Evolutionary conservation across 2,888 invertebrate genomes (phyloP).

Genomic region (Arge pagana): DNA sequence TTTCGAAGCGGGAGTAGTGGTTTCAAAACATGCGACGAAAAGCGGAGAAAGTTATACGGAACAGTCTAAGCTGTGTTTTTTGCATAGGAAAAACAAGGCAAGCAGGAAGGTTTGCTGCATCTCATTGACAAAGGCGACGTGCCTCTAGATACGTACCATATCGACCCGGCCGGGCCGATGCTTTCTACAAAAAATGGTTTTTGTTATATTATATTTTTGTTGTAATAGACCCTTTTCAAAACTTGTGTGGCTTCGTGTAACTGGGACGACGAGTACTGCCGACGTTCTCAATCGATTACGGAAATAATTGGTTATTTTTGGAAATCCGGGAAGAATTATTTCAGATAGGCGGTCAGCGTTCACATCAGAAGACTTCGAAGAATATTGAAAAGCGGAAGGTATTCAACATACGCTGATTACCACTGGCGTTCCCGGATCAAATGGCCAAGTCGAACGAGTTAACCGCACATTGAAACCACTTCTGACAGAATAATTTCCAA

Average conservation of each 20-base stretch:
- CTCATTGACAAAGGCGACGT: slow-evolving; percentile 34
- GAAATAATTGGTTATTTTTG: slow-evolving; percentile 33
- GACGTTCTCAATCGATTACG: slow-evolving; percentile 35
- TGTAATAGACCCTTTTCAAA: slow-evolving; percentile 41
- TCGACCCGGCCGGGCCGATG: slow-evolving; percentile 43
- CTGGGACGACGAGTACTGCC: slow-evolving; percentile 34
- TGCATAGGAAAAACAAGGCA: slow-evolving; percentile 33
- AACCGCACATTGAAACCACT: slow-evolving; percentile 25
- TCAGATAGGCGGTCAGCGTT: slow-evolving; percentile 34
- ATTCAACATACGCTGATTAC: slow-evolving; percentile 41
- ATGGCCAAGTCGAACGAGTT: slow-evolving; percentile 26
- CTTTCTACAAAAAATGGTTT: slow-evolving; percentile 39
- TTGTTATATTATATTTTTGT: slow-evolving; percentile 38
- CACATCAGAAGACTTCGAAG: slow-evolving; percentile 23
- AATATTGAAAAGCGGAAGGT: slow-evolving; percentile 44
- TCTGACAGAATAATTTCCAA: too few relatives aligned
- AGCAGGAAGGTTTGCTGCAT: slow-evolving; percentile 38
- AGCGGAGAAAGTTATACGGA: slow-evolving; percentile 12
- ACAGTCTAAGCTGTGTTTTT: slow-evolving; percentile 37
- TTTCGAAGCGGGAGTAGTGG: slow-evolving; percentile 22
- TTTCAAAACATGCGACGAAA: slow-evolving; percentile 9
- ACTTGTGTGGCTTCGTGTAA: slow-evolving; percentile 39
- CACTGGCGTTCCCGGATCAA: slow-evolving; percentile 27
- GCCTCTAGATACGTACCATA: slow-evolving; percentile 40
- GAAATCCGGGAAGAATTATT: slow-evolving; percentile 32